These are phyloP conservation scores for Achatina immaculata DNA, from an alignment of 1,140 invertebrate genomes.

Conservation along the genomic window DNA sequence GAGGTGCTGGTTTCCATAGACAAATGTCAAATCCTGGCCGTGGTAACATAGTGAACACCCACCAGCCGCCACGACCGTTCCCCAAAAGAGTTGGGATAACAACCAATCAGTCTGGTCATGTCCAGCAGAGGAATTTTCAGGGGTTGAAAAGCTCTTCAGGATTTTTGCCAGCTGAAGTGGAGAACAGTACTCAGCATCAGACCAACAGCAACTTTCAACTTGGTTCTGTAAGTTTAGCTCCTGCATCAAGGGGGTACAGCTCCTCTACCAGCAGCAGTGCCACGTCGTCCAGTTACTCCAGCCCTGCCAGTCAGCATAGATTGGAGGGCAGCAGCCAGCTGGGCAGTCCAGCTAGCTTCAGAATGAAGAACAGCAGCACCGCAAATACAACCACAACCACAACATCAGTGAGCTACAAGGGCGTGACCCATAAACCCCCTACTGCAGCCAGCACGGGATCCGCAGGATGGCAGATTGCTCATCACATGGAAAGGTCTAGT, in stretches of 20 bases:
- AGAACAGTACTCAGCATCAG: background rate
- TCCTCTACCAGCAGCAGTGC: background rate
- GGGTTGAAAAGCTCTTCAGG: background rate
- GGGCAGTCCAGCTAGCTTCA: background rate
- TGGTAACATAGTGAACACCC: background rate
- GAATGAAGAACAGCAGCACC: background rate
- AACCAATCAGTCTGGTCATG: slow-evolving; percentile 28
- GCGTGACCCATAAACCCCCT: slow-evolving; percentile 1
- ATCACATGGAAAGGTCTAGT: slow-evolving; percentile 26
- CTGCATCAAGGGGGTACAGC: background rate
- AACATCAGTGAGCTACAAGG: background rate
- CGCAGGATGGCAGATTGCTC: slow-evolving; percentile 27
- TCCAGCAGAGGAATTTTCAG: slow-evolving; percentile 21
- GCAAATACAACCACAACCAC: background rate
- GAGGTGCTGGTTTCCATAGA: background rate
- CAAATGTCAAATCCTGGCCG: slow-evolving; percentile 13
- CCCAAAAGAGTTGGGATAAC: slow-evolving; percentile 20
- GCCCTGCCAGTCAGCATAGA: slow-evolving; percentile 10
- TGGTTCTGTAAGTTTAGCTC: background rate
- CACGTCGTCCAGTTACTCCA: background rate
- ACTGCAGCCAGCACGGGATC: background rate
- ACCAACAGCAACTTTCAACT: background rate
- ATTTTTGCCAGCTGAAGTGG: background rate
- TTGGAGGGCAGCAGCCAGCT: background rate
- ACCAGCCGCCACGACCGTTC: background rate